Percentiles rank a stretch among this genome's conserved stretches.
phyloP scores from a whole-genome alignment of 2,888 invertebrate species.

The Caenorhabditis angaria region DNA sequence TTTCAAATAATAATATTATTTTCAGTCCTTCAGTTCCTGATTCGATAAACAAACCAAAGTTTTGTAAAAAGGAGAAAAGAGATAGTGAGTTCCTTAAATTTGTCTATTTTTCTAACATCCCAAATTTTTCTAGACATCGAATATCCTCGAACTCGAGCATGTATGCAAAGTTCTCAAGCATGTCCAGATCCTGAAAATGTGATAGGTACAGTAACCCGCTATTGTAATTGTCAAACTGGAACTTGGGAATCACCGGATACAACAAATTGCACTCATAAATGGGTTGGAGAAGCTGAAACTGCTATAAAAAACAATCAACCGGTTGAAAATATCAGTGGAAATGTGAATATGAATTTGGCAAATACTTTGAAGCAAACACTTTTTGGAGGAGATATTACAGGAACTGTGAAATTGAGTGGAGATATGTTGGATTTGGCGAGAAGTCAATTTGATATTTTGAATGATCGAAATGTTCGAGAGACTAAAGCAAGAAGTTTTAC shows the following conservation, averaged over 20 bases:
- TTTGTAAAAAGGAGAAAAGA: constrained; percentile 34
- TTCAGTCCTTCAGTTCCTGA: constrained; percentile 36
- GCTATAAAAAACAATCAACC: constrained; percentile 42
- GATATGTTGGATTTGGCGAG: constrained; percentile 50
- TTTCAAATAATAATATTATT: not conserved
- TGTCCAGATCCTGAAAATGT: constrained; percentile 57
- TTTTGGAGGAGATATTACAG: constrained; percentile 58
- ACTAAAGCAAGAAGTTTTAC: constrained; percentile 49
- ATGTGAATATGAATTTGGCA: constrained; percentile 41
- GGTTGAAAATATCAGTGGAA: constrained; percentile 46
- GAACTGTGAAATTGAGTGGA: constrained; percentile 41
- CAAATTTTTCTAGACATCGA: constrained; percentile 24
- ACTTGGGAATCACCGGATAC: constrained; percentile 55
- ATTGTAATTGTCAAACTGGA: constrained; percentile 55
- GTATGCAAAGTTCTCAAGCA: constrained; percentile 43
- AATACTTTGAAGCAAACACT: constrained; percentile 36
- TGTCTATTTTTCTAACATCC: not conserved
- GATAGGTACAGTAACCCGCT: constrained; percentile 54
- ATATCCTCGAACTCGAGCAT: constrained; percentile 47
- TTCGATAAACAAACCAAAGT: constrained; percentile 32
- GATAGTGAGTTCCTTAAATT: constrained; percentile 12
- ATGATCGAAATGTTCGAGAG: constrained; percentile 45
- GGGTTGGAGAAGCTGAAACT: constrained; percentile 45
- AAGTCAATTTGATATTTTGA: constrained; percentile 43
- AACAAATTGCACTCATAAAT: constrained; percentile 58